Evolutionary conservation across 2,888 invertebrate species (phyloP).

Genomic region (Drosophila recens): DNA sequence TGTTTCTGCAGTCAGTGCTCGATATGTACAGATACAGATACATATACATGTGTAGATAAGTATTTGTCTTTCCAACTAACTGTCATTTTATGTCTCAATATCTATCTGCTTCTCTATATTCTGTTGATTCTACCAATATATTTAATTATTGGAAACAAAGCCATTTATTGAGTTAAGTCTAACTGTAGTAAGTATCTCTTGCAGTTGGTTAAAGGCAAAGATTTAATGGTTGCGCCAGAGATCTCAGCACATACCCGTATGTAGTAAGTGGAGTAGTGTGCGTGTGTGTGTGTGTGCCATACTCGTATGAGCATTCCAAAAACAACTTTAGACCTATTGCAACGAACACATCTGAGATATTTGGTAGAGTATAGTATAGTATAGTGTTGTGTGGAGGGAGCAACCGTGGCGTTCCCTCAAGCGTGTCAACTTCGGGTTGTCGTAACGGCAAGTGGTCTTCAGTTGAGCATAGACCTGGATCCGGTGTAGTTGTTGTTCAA

Average conservation of each 20-base stretch:
- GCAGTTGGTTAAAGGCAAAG: constrained; percentile 7
- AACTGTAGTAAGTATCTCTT: constrained; percentile 14
- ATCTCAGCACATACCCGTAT: constrained; percentile 24
- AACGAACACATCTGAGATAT: constrained; percentile 33
- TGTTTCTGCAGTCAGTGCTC: too few species aligned
- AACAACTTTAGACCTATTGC: constrained; percentile 43
- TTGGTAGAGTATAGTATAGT: not conserved
- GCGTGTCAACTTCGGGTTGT: constrained; percentile 76
- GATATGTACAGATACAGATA: too few species aligned
- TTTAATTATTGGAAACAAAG: too few species aligned
- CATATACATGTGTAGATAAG: too few species aligned
- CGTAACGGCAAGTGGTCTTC: constrained; percentile 75
- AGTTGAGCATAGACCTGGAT: constrained; percentile 70
- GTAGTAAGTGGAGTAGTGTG: not conserved
- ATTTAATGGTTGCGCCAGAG: constrained; percentile 54
- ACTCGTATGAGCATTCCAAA: constrained; percentile 30
- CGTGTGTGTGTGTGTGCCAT: constrained; percentile 4
- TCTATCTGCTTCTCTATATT: too few species aligned
- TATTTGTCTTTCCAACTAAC: too few species aligned
- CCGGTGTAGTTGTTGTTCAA: constrained; percentile 45
- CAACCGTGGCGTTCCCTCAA: constrained; percentile 70
- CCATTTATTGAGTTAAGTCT: not conserved
- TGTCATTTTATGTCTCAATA: too few species aligned
- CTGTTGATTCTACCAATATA: too few species aligned
- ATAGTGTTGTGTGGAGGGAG: constrained; percentile 9